Evolutionary conservation across 2,888 invertebrate genomes (phyloP).

Genomic region (Drosophila atroscutellata): DNA sequence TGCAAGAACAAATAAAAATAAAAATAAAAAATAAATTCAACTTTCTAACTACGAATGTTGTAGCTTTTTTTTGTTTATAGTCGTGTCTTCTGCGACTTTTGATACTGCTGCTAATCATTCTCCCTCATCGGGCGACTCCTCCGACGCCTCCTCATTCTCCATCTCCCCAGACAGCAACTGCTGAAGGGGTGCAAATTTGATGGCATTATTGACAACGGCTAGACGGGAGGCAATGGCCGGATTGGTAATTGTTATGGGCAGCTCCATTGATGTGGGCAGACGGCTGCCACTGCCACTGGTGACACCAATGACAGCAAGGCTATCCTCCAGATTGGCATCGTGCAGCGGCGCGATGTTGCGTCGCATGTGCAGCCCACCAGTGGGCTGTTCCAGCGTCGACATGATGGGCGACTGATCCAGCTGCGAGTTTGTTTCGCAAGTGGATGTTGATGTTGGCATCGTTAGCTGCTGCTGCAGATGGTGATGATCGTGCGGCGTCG

Average conservation of each 20-base stretch:
- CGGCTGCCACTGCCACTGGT: constrained; percentile 85
- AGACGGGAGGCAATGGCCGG: constrained; percentile 88
- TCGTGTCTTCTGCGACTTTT: background rate
- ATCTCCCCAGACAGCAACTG: constrained; percentile 11
- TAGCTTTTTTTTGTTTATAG: background rate
- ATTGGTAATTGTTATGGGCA: constrained; percentile 92
- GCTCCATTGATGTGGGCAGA: constrained; percentile 89
- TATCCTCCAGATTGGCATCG: constrained; percentile 85
- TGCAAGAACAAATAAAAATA: background rate
- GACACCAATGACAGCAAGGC: constrained; percentile 87
- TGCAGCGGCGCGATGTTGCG: constrained; percentile 46
- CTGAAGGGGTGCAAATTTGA: constrained; percentile 50
- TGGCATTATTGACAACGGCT: constrained; percentile 25
- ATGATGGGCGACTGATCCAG: constrained; percentile 92
- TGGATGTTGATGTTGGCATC: constrained; percentile 83
- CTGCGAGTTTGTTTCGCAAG: constrained; percentile 91
- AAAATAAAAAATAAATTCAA: background rate
- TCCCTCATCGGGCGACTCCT: rapidly evolving
- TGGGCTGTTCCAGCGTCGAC: constrained; percentile 91
- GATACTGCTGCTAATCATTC: background rate
- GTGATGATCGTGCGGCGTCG: background rate
- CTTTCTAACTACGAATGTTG: background rate
- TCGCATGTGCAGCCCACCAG: constrained; percentile 56
- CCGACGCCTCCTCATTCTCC: background rate
- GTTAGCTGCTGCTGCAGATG: constrained; percentile 36